phyloP scores from a whole-genome alignment of 2,888 invertebrate species.

The Meliscaeva auricollis region DNA sequence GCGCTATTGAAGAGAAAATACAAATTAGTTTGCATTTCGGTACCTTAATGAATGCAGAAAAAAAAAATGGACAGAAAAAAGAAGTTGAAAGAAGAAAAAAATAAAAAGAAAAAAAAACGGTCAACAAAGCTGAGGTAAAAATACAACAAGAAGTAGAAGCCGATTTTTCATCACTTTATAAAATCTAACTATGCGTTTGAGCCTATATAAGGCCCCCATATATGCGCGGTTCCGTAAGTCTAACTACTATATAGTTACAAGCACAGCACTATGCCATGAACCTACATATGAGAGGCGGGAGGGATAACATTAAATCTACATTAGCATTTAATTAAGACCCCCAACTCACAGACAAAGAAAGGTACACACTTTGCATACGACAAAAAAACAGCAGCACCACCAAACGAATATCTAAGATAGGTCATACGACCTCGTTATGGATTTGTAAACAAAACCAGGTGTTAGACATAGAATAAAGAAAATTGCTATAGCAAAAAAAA shows the following conservation, averaged over 20 bases:
- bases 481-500: no score
- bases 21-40: slow-evolving; percentile 73
- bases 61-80: neutral
- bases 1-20: slow-evolving; percentile 45
- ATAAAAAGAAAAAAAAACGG: slow-evolving; percentile 24
- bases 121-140: slow-evolving; percentile 24
- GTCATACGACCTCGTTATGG: neutral
- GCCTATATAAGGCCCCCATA: slow-evolving; percentile 41
- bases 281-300: slow-evolving; percentile 17
- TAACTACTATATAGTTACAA: slow-evolving; percentile 54
- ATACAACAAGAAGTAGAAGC: slow-evolving; percentile 24
- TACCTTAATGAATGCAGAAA: slow-evolving; percentile 71
- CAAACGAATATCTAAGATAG: slow-evolving; percentile 11
- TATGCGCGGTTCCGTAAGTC: slow-evolving; percentile 59
- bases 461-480: no score
- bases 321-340: slow-evolving; percentile 74
- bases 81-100: no score
- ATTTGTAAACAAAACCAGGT: no score
- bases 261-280: slow-evolving; percentile 28
- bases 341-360: slow-evolving; percentile 31
- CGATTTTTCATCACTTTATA: slow-evolving; percentile 55
- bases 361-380: neutral
- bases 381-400: no score
- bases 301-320: slow-evolving; percentile 63
- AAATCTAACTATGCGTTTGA: slow-evolving; percentile 4